Evolutionary conservation across 30 jellyfish, hydroid and myxozoan genomes (phyloP), one percentile per base, ranked within the genome.

Genomic region (Sanderia malayensis): DNA sequence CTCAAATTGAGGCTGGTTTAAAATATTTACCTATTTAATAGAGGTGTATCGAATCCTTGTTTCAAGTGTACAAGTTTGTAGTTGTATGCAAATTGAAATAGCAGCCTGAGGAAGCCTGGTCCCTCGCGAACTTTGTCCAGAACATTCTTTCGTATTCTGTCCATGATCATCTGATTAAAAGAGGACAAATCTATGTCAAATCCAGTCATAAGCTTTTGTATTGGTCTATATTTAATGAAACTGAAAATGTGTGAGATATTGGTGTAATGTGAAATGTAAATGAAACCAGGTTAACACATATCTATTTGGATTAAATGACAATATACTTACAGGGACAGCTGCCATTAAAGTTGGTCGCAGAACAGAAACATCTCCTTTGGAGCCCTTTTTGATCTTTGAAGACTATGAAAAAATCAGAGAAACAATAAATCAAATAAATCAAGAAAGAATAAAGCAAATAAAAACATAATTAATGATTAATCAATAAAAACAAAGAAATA

Each of bases 161-260:
- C 98, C 89, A 90, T 74, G 34, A 90, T 90, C 98, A 90, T 90
- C 97, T 89, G 55, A 29, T 44, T 67, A 30, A n/a, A n/a, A n/a
- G n/a, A n/a, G n/a, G n/a, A n/a, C n/a, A n/a, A n/a, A n/a, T n/a
- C n/a, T n/a, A n/a, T n/a, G n/a, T n/a, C n/a, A n/a, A n/a, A n/a
- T n/a, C n/a, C n/a, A n/a, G n/a, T n/a, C n/a, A n/a, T n/a, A n/a
- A n/a, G n/a, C n/a, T n/a, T n/a, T n/a, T n/a, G n/a, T n/a, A n/a
- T n/a, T n/a, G n/a, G n/a, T n/a, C n/a, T n/a, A n/a, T n/a, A n/a
- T n/a, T n/a, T n/a, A n/a, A n/a, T n/a, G n/a, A n/a, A n/a, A n/a
- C n/a, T n/a, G n/a, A n/a, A n/a, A n/a, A n/a, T n/a, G n/a, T n/a
- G n/a, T n/a, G n/a, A n/a, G n/a, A n/a, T n/a, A n/a, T n/a, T n/a